Conservation (phyloP, 2,113 vertebrate genomes). For the Gallinago jamesoni region DNA sequence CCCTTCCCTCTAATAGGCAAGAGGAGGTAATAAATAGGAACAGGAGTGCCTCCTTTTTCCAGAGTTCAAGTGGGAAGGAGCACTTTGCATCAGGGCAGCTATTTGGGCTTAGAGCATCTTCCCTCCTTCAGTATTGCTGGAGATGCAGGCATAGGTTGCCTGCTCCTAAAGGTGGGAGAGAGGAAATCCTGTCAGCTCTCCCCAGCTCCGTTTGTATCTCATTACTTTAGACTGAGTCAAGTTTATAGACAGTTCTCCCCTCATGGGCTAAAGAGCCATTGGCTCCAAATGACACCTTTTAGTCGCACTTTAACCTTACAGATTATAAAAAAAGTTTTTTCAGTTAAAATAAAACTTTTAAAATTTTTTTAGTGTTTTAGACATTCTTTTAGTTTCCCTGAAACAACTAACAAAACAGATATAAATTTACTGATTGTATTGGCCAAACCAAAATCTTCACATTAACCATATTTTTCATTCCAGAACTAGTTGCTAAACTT, state of each 20-base stretch:
- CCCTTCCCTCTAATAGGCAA: not conserved
- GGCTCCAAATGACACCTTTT: not conserved
- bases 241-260: not conserved
- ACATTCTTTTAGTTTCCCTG: not conserved
- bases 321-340: not conserved
- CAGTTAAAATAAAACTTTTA: not conserved
- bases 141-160: fast-evolving
- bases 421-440: not conserved
- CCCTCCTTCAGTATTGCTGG: not conserved
- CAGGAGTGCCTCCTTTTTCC: not conserved
- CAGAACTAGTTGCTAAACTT: not conserved
- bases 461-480: not conserved
- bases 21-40: not conserved
- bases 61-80: not conserved
- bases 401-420: not conserved
- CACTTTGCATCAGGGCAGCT: not conserved
- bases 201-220: not conserved
- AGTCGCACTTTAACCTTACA: not conserved
- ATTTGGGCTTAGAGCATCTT: not conserved
- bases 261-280: not conserved
- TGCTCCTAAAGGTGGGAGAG: not conserved
- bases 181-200: not conserved
- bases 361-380: not conserved
- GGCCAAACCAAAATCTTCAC: not conserved
- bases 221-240: not conserved